Conservation (phyloP, 2,888 invertebrate species). For the Hirtodrosophila histrioides region DNA sequence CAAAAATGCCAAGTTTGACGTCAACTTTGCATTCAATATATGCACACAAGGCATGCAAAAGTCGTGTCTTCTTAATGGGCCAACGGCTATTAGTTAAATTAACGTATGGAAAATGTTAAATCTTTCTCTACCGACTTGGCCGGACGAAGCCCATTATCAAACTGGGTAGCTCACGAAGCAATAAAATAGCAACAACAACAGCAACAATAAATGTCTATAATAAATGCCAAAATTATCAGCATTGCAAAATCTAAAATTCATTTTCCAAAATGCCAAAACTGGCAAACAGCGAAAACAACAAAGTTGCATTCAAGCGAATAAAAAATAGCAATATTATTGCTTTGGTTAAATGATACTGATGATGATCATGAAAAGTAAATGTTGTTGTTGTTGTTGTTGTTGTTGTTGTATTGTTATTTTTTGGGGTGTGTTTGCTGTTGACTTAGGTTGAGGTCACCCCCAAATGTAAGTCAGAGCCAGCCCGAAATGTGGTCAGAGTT, state of each 20-base stretch:
- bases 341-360: conserved; percentile 18
- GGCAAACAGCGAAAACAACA: conserved; percentile 42
- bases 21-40: conserved; percentile 10
- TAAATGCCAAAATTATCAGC: conserved; percentile 64
- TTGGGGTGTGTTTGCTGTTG: conserved; percentile 44
- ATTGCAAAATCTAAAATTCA: conserved; percentile 63
- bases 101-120: conserved; percentile 34
- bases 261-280: conserved; percentile 65
- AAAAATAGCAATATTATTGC: conserved; percentile 40
- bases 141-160: conserved; percentile 48
- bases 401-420: no score
- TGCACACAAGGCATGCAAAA: conserved; percentile 13
- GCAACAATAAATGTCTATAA: conserved; percentile 42
- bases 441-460: conserved; percentile 52
- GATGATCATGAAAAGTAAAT: conserved; percentile 49
- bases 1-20: conserved; percentile 21
- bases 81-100: conserved; percentile 49
- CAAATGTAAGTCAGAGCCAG: conserved; percentile 1
- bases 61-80: conserved; percentile 48
- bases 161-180: conserved; percentile 37
- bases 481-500: conserved; percentile 42
- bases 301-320: conserved; percentile 76
- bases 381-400: conserved; percentile 3
- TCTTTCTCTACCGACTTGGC: conserved; percentile 27
- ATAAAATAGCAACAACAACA: conserved; percentile 1